These are phyloP conservation scores for Pterocles gutturalis DNA, from an alignment of 2,113 vertebrate genomes.

Conservation along the genomic window DNA sequence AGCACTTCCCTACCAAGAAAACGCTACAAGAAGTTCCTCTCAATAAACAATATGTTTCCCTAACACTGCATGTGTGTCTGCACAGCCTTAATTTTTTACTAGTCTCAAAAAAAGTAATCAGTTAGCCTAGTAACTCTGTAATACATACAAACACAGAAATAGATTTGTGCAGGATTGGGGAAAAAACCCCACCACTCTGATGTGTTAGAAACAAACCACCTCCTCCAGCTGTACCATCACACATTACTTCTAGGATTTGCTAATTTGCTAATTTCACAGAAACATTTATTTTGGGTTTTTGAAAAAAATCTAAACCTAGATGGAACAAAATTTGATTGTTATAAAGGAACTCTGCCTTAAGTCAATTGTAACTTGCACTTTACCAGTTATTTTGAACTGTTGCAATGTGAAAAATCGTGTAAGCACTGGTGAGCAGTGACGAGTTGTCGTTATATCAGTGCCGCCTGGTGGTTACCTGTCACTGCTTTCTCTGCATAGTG, in stretches of 20 bases:
- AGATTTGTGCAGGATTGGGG: background rate
- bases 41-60: too few relatives aligned
- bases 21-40: background rate
- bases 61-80: too few relatives aligned
- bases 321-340: background rate
- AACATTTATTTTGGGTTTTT: background rate
- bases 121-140: background rate
- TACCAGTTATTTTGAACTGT: background rate
- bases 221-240: background rate
- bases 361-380: background rate
- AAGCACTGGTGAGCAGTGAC: accelerated
- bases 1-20: background rate
- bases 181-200: too few relatives aligned
- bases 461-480: background rate
- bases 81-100: background rate
- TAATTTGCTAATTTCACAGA: background rate
- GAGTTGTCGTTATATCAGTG: background rate
- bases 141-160: background rate
- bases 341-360: background rate
- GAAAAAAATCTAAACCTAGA: background rate
- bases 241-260: background rate
- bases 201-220: background rate
- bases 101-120: background rate
- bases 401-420: accelerated
- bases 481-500: background rate